Evolutionary conservation across 2,797 vertebrate species (phyloP).

Genomic region (Tachyglossus aculeatus): DNA sequence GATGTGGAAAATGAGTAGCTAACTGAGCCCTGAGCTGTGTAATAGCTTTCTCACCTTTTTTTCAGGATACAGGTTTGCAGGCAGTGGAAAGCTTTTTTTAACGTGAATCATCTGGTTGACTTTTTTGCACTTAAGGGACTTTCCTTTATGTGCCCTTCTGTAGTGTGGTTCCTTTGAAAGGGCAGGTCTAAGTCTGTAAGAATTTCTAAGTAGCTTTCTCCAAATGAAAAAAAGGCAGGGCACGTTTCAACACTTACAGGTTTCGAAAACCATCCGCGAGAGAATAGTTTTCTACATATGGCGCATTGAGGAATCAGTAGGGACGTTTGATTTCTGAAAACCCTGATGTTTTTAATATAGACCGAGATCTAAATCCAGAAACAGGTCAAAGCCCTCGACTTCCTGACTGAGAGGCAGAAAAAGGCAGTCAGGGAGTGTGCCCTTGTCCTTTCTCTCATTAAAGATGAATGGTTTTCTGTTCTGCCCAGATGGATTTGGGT

Average conservation of each 20-base stretch:
- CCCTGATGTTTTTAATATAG: too few relatives aligned
- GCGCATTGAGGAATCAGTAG: neutral
- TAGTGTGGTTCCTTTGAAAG: neutral
- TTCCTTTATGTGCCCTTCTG: neutral
- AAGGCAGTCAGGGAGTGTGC: too few relatives aligned
- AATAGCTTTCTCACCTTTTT: neutral
- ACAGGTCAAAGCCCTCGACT: too few relatives aligned
- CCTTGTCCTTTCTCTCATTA: too few relatives aligned
- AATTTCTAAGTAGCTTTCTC: constrained; percentile 7
- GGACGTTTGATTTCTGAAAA: too few relatives aligned
- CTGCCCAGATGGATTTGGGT: too few relatives aligned
- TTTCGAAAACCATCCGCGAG: neutral
- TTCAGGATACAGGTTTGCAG: neutral
- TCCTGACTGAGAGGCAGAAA: too few relatives aligned
- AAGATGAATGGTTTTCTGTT: too few relatives aligned
- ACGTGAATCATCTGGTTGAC: neutral
- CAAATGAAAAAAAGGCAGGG: constrained; percentile 25
- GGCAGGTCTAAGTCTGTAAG: neutral
- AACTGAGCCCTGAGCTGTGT: rapidly evolving
- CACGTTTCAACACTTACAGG: neutral
- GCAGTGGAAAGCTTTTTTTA: neutral
- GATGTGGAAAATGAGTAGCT: rapidly evolving
- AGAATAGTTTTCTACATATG: neutral
- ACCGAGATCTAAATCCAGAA: too few relatives aligned
- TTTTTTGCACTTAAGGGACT: neutral